Evolutionary conservation across 2,797 vertebrate species (phyloP).

Genomic region (Pseudochirops corinnae): DNA sequence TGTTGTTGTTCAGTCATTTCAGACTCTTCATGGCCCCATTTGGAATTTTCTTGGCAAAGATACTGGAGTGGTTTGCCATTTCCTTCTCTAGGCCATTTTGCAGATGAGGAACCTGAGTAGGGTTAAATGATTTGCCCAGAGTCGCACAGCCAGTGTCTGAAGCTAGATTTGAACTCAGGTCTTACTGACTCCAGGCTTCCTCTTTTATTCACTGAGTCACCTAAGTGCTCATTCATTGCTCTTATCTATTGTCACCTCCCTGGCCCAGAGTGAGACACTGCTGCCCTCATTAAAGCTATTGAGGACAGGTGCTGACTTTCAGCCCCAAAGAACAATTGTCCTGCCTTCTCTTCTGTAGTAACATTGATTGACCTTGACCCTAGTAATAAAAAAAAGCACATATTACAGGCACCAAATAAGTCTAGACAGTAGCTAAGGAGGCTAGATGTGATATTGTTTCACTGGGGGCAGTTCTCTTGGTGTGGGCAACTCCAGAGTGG

Average conservation of each 20-base stretch:
- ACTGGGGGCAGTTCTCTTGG: neutral
- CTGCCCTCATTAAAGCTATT: neutral
- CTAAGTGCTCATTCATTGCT: neutral
- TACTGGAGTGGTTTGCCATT: neutral
- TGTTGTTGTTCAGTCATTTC: neutral
- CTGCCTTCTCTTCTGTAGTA: neutral
- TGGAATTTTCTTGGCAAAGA: neutral
- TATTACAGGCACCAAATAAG: neutral
- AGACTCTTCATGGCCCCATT: neutral
- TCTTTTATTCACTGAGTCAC: neutral
- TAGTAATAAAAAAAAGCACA: neutral
- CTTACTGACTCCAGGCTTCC: neutral
- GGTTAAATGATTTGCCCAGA: neutral
- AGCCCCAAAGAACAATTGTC: neutral
- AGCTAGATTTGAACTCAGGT: neutral
- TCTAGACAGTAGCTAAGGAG: neutral
- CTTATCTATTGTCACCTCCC: neutral
- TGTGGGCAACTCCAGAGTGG: neutral
- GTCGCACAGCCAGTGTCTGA: neutral
- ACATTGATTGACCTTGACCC: neutral
- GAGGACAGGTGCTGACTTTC: neutral
- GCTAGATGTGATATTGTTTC: neutral
- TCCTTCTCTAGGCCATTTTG: neutral
- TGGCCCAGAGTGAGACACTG: neutral
- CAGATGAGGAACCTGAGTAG: neutral